These are phyloP conservation scores for Pitta sordida DNA, from an alignment of 2,113 vertebrate species.

Conservation along the genomic window DNA sequence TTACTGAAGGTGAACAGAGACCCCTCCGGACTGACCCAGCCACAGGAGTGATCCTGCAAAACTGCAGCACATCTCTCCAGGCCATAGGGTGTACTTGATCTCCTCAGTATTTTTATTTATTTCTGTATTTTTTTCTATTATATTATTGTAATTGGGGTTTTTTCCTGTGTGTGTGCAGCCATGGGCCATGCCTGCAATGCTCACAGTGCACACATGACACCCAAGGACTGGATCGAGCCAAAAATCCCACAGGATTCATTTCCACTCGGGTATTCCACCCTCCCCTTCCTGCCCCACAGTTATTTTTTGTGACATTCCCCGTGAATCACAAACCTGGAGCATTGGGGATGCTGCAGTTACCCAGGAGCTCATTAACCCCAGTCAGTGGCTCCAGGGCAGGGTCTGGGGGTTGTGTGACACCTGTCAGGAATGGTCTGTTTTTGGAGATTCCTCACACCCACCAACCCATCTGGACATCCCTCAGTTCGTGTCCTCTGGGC, in stretches of 20 bases:
- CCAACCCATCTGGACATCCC: background rate
- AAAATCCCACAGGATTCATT: background rate
- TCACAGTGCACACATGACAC: background rate
- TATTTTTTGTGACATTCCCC: background rate
- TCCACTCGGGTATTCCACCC: fast-evolving
- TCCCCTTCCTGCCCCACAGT: background rate
- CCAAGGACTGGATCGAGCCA: background rate
- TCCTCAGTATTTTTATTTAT: background rate
- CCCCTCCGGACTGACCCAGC: background rate
- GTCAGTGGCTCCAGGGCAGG: background rate
- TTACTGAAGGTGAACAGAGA: background rate
- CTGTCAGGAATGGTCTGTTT: background rate
- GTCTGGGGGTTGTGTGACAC: background rate
- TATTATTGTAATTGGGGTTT: background rate
- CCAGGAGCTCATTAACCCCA: background rate
- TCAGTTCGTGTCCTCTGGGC: background rate
- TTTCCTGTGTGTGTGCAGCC: background rate
- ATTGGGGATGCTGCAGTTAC: background rate
- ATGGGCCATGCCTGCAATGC: background rate
- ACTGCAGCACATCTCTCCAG: background rate
- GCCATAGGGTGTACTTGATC: background rate
- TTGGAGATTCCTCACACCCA: background rate
- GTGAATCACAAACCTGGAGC: background rate
- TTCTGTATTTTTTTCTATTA: background rate
- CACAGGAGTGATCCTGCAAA: background rate